These are phyloP conservation scores for Marcusenius ussheri DNA, from an alignment of 2,113 vertebrate species.

Conservation along the genomic window DNA sequence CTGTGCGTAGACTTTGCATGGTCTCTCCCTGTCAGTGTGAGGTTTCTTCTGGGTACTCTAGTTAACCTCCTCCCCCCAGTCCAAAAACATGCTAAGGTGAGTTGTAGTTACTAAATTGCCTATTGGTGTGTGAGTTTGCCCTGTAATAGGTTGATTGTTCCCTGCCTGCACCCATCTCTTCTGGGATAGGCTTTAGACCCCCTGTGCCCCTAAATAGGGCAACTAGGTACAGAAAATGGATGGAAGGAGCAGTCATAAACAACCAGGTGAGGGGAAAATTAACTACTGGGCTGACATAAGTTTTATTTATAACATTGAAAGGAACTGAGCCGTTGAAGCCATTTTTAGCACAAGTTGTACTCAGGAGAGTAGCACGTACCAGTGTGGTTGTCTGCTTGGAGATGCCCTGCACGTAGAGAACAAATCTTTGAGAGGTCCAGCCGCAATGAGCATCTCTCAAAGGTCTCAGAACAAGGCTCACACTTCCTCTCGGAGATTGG, in stretches of 20 bases:
- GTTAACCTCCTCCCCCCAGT: neutral
- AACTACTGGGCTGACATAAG: neutral
- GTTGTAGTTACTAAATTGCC: neutral
- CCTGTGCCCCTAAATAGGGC: neutral
- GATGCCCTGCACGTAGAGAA: neutral
- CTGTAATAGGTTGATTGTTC: neutral
- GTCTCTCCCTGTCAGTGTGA: neutral
- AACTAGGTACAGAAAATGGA: neutral
- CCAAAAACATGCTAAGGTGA: neutral
- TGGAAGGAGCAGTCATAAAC: neutral
- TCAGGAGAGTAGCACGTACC: neutral
- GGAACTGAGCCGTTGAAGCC: neutral
- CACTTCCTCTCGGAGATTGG: neutral
- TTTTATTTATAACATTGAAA: neutral
- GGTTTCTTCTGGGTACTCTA: neutral
- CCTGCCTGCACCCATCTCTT: neutral
- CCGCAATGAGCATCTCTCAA: neutral
- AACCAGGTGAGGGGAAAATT: neutral
- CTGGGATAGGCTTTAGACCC: neutral
- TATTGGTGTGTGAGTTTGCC: neutral
- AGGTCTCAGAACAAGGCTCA: constrained; percentile 6
- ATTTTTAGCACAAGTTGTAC: neutral
- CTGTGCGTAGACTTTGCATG: neutral
- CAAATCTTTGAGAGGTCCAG: neutral
- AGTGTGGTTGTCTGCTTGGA: neutral